A percentile compares a stretch with the other conserved stretches of the same genome.
Evolutionary conservation across 1,140 invertebrate genomes (phyloP).

Genomic region (Brachionus calyciflorus): DNA sequence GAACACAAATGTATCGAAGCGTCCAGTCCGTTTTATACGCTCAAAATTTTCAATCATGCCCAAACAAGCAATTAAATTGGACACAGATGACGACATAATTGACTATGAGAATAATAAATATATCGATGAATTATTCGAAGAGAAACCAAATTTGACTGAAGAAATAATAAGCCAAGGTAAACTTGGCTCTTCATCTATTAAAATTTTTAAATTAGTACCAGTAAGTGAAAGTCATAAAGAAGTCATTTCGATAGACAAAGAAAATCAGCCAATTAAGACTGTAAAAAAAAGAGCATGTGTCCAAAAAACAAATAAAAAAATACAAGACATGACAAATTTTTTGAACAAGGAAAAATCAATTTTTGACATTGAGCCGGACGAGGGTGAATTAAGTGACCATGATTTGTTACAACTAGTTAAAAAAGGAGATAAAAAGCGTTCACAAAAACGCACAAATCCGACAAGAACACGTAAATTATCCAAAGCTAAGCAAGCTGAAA

Average conservation of each 20-base stretch:
- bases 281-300: not conserved
- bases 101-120: slow-evolving; percentile 1
- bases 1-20: too few species aligned
- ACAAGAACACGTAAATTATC: not conserved
- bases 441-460: not conserved
- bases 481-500: not conserved
- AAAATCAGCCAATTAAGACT: not conserved
- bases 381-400: not conserved
- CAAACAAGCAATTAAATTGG: too few species aligned
- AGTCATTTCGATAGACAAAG: not conserved
- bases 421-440: not conserved
- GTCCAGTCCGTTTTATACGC: too few species aligned
- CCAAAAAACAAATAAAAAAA: too few species aligned
- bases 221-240: not conserved
- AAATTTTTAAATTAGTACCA: not conserved
- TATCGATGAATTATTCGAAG: not conserved
- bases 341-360: not conserved
- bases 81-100: not conserved
- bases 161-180: not conserved
- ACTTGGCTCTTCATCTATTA: not conserved
- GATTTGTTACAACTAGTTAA: not conserved
- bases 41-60: too few species aligned
- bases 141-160: not conserved
- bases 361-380: not conserved
- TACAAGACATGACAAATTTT: not conserved